Evolutionary conservation across 2,113 vertebrate genomes (phyloP).

Genomic region (Corvus cornix): DNA sequence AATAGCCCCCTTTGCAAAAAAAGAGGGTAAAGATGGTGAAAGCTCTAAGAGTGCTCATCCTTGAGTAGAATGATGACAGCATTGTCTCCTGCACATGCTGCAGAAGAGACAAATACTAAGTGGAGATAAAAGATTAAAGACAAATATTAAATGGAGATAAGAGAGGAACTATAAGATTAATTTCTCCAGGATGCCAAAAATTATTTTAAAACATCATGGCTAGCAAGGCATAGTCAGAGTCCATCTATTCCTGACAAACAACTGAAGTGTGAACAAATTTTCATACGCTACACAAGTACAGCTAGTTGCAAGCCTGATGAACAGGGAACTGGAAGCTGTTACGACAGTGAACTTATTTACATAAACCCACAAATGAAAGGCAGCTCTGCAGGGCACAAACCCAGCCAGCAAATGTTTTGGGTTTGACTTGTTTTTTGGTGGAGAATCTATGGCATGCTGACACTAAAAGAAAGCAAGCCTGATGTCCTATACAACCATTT

Average conservation of each 20-base stretch:
- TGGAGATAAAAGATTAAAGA: neutral
- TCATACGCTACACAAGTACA: neutral
- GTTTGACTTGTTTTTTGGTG: neutral
- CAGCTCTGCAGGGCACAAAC: neutral
- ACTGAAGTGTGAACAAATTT: neutral
- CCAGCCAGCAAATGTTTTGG: neutral
- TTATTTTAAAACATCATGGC: neutral
- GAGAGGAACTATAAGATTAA: neutral
- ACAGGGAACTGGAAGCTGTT: neutral
- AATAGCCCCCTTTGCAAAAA: neutral
- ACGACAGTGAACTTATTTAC: neutral
- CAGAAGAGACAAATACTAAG: neutral
- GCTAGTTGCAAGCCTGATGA: neutral
- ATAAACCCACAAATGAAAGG: slow-evolving; percentile 1
- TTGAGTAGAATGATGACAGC: neutral
- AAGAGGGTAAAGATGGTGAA: neutral
- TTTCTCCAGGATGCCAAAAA: neutral
- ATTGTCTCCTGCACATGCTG: neutral
- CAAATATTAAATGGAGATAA: neutral
- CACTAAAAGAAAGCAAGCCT: neutral
- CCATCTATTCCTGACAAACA: neutral
- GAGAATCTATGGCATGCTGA: neutral
- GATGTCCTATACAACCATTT: neutral
- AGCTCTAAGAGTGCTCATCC: neutral
- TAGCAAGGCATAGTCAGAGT: neutral